These are phyloP conservation scores for Peribatodes rhomboidaria DNA, from an alignment of 2,888 invertebrate species.

Conservation along the genomic window DNA sequence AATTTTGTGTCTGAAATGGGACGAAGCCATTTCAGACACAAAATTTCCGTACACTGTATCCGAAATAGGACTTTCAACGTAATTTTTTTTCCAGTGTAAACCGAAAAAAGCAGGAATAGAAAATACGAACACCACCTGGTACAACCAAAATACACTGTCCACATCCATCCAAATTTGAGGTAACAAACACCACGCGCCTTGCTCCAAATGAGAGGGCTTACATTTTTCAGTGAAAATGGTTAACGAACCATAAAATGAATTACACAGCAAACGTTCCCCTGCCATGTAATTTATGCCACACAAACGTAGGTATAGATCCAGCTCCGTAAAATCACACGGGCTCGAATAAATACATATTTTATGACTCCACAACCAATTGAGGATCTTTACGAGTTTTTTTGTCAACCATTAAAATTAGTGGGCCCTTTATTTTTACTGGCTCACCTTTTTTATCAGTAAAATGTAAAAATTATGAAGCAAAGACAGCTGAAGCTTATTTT, in stretches of 20 bases:
- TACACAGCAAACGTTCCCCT: constrained; percentile 60
- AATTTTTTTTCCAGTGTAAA: too few species aligned
- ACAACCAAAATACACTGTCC: too few species aligned
- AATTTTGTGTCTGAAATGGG: too few species aligned
- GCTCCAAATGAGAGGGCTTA: constrained; percentile 40
- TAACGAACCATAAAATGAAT: constrained; percentile 70
- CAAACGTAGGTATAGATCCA: constrained; percentile 37
- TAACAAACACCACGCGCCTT: constrained; percentile 29
- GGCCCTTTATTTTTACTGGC: constrained; percentile 37
- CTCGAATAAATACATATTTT: constrained; percentile 52
- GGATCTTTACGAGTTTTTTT: constrained; percentile 50
- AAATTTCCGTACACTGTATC: too few species aligned
- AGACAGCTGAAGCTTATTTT: background rate
- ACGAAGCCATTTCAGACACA: too few species aligned
- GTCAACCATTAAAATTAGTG: constrained; percentile 46
- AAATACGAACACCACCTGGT: too few species aligned
- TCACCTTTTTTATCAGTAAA: constrained; percentile 28
- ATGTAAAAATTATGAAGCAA: background rate
- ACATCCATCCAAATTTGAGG: background rate
- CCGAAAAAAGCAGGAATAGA: too few species aligned
- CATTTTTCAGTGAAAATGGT: constrained; percentile 54
- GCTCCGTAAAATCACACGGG: constrained; percentile 58
- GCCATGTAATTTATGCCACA: constrained; percentile 60
- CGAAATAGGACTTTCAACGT: too few species aligned
- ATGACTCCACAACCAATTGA: constrained; percentile 46